Conservation (phyloP, 2,888 invertebrate genomes). For the Horisme vitalbata region DNA sequence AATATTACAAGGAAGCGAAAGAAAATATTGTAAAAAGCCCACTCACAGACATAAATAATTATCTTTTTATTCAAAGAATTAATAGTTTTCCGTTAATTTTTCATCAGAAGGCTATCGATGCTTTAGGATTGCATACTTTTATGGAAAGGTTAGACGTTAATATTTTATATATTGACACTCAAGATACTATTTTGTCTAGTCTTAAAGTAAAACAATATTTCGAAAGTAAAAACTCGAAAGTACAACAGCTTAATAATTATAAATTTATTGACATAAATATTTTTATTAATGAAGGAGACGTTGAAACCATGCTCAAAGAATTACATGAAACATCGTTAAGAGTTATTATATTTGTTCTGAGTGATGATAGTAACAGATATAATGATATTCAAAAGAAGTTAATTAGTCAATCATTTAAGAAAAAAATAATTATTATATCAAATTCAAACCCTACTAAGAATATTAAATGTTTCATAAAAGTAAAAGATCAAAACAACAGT, state of each 20-base stretch:
- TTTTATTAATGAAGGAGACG: no score
- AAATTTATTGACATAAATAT: no score
- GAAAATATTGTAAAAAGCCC: constrained; percentile 19
- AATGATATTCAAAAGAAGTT: no score
- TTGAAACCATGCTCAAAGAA: no score
- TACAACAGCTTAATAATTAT: no score
- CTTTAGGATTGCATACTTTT: background rate
- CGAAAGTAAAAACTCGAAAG: no score
- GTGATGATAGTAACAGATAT: background rate
- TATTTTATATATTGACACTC: background rate
- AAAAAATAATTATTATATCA: constrained; percentile 4
- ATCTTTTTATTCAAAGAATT: background rate
- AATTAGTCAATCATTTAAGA: background rate
- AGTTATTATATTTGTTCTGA: constrained; percentile 3
- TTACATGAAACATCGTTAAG: no score
- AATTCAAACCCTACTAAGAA: background rate
- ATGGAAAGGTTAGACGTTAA: background rate
- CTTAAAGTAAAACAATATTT: no score
- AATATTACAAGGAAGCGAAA: constrained; percentile 19
- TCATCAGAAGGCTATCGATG: constrained; percentile 1
- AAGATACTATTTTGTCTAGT: constrained; percentile 4
- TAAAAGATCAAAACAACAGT: constrained; percentile 2
- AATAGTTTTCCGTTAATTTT: background rate
- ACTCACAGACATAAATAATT: constrained; percentile 1
- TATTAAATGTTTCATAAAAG: no score